Evolutionary conservation across 2,113 vertebrate genomes (phyloP), one percentile per base, ranked within the genome.

Genomic region (Glareola pratincola): DNA sequence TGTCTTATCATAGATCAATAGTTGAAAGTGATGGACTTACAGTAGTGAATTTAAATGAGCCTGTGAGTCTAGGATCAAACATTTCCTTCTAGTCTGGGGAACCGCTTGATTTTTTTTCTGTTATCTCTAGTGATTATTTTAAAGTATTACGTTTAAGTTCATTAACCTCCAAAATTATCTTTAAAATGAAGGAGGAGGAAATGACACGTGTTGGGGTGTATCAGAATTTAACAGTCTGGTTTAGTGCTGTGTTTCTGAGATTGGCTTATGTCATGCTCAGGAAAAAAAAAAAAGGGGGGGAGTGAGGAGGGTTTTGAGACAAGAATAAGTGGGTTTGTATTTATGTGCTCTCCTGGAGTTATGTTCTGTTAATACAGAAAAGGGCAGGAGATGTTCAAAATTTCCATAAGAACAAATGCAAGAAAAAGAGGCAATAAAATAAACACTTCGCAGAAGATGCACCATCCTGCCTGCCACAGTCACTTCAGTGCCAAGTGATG

Each of bases 1-100:
- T 95, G 91, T 95, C 94, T 97, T 97, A 97, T 98, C 94, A 88
- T 83, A 96, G 95, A 97, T 98, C 97, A 97, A 97, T 98, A 96
- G 85, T 92, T 95, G 90, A 97, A 97, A 97, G 94, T 91, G 94
- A 97, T 96, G 94, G 95, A 96, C 88, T 97, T 96, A 91, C 30
- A 90, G 91, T 69, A 91, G 89, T 91, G 97, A 97, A 97, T 97
- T 97, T 94, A 95, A 97, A 98, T 97, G 80, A 96, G 89, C 37
- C 59, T 92, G 36, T 59, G 73, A 94, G 45, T 80, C 63, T 95
- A 82, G 77, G 95, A 97, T 97, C 96, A 97, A 97, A 95, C 86
- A 92, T 81, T 96, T 88, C 48, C 77, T 83, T 89, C 83, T 88
- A 88, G 77, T 92, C 83, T 74, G 47, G 77, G 94, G 77, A 97